phyloP scores from a whole-genome alignment of 1,140 invertebrate species.

The Rhyzopertha dominica region DNA sequence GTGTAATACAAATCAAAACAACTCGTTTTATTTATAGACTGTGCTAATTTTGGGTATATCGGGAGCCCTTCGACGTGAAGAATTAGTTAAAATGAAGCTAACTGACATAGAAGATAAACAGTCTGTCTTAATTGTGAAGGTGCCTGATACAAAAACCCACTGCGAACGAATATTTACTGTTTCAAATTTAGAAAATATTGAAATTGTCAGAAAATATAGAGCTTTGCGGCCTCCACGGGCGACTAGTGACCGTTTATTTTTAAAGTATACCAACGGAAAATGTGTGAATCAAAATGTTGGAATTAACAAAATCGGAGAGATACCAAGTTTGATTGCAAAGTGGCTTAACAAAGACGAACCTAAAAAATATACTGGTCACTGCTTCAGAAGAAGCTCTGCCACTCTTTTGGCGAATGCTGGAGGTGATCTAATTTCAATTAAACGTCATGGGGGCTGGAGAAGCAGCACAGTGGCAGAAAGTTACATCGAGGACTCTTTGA shows the following conservation, averaged over 20 bases:
- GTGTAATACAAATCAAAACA: not conserved
- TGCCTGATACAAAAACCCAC: conserved; percentile 2
- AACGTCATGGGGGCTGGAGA: conserved; percentile 14
- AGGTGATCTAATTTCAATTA: conserved; percentile 2
- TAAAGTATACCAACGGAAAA: conserved; percentile 9
- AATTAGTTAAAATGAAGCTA: conserved; percentile 3
- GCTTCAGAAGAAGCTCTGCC: conserved; percentile 5
- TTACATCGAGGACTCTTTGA: conserved; percentile 1
- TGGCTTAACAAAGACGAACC: conserved; percentile 6
- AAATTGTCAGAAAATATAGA: conserved; percentile 8
- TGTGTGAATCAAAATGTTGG: conserved; percentile 5
- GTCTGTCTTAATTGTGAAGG: conserved; percentile 4
- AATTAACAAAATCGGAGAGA: conserved; percentile 4
- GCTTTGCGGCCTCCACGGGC: conserved; percentile 4
- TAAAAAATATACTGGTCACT: conserved; percentile 8
- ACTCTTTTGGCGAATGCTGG: conserved; percentile 8
- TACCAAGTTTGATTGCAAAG: conserved; percentile 3
- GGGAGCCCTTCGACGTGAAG: conserved; percentile 7
- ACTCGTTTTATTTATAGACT: conserved; percentile 2
- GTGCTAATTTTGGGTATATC: conserved; percentile 9
- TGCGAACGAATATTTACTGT: not conserved
- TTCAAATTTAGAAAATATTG: conserved; percentile 1
- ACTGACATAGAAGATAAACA: conserved; percentile 5
- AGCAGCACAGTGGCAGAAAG: not conserved
- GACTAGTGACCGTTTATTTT: conserved; percentile 6